These are phyloP conservation scores for Marmota monax DNA, from an alignment of 2,113 vertebrate species.

Conservation along the genomic window DNA sequence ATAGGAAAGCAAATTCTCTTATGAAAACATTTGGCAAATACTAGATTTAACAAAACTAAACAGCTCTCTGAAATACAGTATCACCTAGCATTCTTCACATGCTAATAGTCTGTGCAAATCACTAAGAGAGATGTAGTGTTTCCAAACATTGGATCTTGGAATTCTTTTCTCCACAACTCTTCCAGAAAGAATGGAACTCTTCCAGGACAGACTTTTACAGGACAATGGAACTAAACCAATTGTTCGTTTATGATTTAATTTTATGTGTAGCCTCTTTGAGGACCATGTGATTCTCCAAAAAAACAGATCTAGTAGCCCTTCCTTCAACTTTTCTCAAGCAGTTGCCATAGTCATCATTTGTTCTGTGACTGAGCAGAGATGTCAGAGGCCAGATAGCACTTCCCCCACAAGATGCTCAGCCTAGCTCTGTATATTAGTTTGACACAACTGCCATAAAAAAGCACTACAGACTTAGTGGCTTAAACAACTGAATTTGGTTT, in stretches of 20 bases:
- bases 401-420: not conserved
- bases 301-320: not conserved
- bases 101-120: not conserved
- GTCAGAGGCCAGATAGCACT: not conserved
- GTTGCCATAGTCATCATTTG: not conserved
- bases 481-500: not conserved
- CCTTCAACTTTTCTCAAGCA: not conserved
- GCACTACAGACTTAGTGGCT: not conserved
- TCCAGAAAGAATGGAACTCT: not conserved
- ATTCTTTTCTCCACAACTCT: not conserved
- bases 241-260: not conserved
- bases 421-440: not conserved
- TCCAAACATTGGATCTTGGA: slow-evolving; percentile 9
- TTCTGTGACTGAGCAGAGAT: not conserved
- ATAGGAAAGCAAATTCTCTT: not conserved
- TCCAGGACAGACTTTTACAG: slow-evolving; percentile 1
- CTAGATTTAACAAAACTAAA: not conserved
- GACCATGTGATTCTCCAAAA: not conserved
- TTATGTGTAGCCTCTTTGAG: not conserved
- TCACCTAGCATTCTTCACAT: not conserved
- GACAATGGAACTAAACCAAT: not conserved
- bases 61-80: not conserved
- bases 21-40: not conserved
- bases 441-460: not conserved
- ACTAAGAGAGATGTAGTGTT: not conserved